These are phyloP conservation scores for Laterallus jamaicensis DNA, from an alignment of 2,113 vertebrate genomes.

Conservation along the genomic window DNA sequence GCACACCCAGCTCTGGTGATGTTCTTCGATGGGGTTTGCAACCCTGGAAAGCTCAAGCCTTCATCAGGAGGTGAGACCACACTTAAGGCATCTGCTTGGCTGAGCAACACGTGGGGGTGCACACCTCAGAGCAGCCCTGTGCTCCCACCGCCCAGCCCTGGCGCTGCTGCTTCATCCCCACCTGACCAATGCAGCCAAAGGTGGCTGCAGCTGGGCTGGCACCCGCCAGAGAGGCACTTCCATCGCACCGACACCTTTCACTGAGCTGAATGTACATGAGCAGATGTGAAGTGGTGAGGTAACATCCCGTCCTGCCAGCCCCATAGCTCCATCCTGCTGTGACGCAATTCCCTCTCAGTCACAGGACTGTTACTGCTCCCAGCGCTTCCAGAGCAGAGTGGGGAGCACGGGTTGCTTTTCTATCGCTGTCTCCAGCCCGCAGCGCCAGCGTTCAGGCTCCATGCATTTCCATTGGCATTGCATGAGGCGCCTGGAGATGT, in stretches of 20 bases:
- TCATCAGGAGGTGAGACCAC: neutral
- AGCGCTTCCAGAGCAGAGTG: neutral
- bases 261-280: neutral
- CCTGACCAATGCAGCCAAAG: neutral
- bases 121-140: neutral
- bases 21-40: neutral
- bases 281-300: neutral
- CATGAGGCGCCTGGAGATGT: neutral
- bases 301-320: neutral
- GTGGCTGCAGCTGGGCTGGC: neutral
- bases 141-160: neutral
- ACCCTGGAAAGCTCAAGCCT: neutral
- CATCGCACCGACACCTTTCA: neutral
- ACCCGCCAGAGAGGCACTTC: neutral
- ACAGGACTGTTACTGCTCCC: neutral
- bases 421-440: neutral
- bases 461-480: neutral
- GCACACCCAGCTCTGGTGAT: neutral
- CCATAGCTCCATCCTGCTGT: neutral
- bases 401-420: neutral
- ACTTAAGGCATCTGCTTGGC: neutral
- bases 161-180: neutral
- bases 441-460: neutral
- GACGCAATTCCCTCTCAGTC: neutral
- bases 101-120: accelerated